These are phyloP conservation scores for Aelia acuminata DNA, from an alignment of 2,888 invertebrate species.

Conservation along the genomic window DNA sequence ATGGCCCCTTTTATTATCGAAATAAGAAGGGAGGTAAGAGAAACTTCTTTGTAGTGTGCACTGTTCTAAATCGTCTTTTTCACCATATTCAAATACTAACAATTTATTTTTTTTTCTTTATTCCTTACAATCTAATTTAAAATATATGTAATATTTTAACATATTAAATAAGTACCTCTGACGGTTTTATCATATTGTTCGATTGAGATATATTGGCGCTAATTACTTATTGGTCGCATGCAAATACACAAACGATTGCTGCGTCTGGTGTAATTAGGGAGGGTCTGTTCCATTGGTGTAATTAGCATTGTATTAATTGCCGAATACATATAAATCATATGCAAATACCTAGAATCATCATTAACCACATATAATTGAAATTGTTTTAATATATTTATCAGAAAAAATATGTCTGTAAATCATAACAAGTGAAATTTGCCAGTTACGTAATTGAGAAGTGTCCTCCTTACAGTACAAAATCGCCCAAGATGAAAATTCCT, in stretches of 20 bases:
- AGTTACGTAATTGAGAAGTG: too few species aligned
- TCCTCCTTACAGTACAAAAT: too few species aligned
- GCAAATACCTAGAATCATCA: background rate
- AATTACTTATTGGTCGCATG: background rate
- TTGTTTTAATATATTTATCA: background rate
- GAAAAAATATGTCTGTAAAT: too few species aligned
- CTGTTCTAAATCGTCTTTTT: too few species aligned
- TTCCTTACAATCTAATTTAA: too few species aligned
- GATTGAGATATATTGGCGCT: background rate
- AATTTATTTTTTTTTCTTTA: too few species aligned
- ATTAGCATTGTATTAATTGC: background rate
- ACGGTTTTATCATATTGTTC: background rate
- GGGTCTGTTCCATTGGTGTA: background rate
- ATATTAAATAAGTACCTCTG: background rate
- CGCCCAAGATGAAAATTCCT: too few species aligned
- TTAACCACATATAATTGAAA: background rate
- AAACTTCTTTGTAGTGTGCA: too few species aligned
- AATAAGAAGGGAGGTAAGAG: too few species aligned
- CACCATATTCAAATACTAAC: too few species aligned
- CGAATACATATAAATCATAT: background rate
- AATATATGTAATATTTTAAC: background rate
- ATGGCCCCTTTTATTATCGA: too few species aligned
- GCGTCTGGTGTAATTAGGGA: background rate
- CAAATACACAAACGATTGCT: background rate
- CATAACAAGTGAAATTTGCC: too few species aligned